Conservation (phyloP, 2,113 vertebrate genomes). For the Phalacrocorax carbo region DNA sequence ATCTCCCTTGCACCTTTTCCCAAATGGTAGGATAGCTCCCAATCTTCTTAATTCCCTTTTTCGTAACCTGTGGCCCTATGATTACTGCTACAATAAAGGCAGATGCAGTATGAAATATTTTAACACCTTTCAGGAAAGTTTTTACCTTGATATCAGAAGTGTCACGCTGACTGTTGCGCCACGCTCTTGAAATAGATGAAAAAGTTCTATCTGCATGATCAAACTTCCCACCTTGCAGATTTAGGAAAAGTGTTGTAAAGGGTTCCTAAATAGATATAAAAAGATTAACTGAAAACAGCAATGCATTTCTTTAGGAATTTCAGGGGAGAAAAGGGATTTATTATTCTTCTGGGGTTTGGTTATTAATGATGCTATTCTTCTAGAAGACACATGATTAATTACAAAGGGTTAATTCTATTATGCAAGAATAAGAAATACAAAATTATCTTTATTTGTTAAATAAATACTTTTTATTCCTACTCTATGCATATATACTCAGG, state of each 20-base stretch:
- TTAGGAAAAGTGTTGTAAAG: constrained; percentile 96
- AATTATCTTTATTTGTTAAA: background rate
- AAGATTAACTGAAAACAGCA: background rate
- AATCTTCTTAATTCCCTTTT: background rate
- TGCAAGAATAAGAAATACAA: background rate
- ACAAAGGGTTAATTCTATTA: background rate
- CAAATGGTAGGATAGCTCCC: background rate
- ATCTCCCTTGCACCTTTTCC: background rate
- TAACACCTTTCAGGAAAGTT: background rate
- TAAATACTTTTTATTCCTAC: background rate
- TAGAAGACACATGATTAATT: background rate
- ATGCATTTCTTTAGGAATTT: background rate
- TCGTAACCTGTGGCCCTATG: too few species aligned
- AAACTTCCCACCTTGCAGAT: constrained; percentile 98
- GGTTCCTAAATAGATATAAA: constrained; percentile 80
- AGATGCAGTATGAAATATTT: background rate
- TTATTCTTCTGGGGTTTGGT: background rate
- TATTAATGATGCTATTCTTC: background rate
- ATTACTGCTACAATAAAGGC: background rate
- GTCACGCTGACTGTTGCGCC: constrained; percentile 97
- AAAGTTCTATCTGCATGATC: constrained; percentile 97
- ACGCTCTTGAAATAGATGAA: constrained; percentile 92
- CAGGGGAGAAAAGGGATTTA: background rate
- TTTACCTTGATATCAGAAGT: constrained; percentile 97
- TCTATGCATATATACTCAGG: background rate